Evolutionary conservation across 2,888 invertebrate species (phyloP).

Genomic region (Stenodera caucasica): DNA sequence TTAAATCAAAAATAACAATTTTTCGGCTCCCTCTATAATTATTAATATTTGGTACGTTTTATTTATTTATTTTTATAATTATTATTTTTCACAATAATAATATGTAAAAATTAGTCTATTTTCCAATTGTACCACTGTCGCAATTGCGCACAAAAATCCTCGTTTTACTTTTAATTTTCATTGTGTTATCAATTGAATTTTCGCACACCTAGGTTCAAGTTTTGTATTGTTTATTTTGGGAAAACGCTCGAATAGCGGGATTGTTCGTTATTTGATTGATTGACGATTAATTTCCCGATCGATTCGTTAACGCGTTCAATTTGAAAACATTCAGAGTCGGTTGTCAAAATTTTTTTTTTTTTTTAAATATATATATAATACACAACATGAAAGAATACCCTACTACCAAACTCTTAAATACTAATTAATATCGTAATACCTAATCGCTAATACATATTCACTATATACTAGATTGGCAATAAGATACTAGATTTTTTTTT

Average conservation of each 20-base stretch:
- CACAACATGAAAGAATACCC: conserved; percentile 52
- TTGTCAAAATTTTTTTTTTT: conserved; percentile 37
- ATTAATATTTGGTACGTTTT: conserved; percentile 46
- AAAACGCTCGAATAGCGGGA: neutral
- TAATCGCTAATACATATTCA: conserved; percentile 48
- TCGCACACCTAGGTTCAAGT: conserved; percentile 34
- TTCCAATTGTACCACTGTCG: conserved; percentile 40
- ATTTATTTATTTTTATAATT: conserved; percentile 40
- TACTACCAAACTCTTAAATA: conserved; percentile 55
- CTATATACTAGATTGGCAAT: conserved; percentile 54
- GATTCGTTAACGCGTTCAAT: conserved; percentile 4
- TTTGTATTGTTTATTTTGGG: conserved; percentile 11
- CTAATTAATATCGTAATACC: conserved; percentile 55
- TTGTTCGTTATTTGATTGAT: neutral
- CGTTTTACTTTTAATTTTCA: conserved; percentile 13
- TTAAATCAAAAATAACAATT: conserved; percentile 46
- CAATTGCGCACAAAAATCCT: no score
- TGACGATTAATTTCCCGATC: neutral
- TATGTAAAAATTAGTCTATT: conserved; percentile 35
- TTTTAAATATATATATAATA: conserved; percentile 33
- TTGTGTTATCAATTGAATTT: conserved; percentile 11
- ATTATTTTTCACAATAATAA: conserved; percentile 33
- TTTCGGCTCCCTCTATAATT: conserved; percentile 42
- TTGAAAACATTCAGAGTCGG: conserved; percentile 45
- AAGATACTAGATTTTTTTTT: conserved; percentile 51